Base-by-base conservation (phyloP, 2,113 vertebrate species). In the pig (Sus scrofa) region DNA sequence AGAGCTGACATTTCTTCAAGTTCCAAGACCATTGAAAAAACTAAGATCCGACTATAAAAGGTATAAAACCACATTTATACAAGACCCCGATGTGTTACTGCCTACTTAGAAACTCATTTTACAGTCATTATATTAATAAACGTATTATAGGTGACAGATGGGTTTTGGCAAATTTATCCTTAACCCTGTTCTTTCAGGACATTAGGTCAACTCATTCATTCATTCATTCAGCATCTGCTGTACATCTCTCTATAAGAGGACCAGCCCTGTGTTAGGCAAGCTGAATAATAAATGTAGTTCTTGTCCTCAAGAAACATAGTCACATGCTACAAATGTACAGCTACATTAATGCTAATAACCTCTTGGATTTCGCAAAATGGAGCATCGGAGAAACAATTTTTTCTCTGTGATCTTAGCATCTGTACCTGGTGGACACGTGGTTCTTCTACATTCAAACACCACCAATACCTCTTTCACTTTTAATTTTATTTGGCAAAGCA, bases 401-500 rank as follows among this genome's bases (percentile, higher is more conserved):
- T 60, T 1, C 68, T 77, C 71, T 34, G 19, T 86, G 54, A 56
- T 18, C 39, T 77, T 24, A n/a, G 71, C 81, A 67, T 58, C 34
- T n/a, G 24, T 26, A 67, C 26, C 52, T 67, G 50, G 79, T 24
- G 67, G 83, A 94, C 44, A 34, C 71, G 34, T 7, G 39, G 58
- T 50, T 90, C 86, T 63, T 95, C 54, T 74, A 79, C 10, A 96
- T 56, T 96, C 97, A 97, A 96, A 96, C 86, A 96, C 93, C 94
- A 98, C 92, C 77, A 97, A 97, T 11, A 86, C 96, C 95, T 95
- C 97, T 98, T 99, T 99, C 97, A 98, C 98, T 98, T 98, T 98
- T 95, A 98, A 98, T 92, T 99, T 99, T 99, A 99, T 99, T 99
- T 99, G 99, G 99, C 99, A 99, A 99, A 99, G 99, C 99, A 99